Percentiles rank a stretch among this genome's conserved stretches.
Evolutionary conservation across 2,797 vertebrate species (phyloP).

Genomic region (Xyrichtys novacula): DNA sequence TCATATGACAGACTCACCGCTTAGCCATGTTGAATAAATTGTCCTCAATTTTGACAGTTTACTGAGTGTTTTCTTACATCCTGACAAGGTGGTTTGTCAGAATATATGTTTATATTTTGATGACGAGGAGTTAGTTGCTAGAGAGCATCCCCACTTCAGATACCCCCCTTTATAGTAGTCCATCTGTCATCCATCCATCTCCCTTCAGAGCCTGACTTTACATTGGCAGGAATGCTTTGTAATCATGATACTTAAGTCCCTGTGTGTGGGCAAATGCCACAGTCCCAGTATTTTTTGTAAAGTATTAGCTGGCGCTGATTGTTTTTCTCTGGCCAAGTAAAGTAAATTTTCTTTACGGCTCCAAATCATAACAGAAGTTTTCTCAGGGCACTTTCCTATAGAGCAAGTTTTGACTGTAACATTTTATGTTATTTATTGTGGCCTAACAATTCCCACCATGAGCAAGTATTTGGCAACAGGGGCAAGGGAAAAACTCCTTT

Average conservation of each 20-base stretch:
- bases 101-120: no score
- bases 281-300: no score
- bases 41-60: no score
- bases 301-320: neutral
- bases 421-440: neutral
- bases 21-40: no score
- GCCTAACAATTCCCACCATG: conserved; percentile 3
- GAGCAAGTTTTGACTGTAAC: neutral
- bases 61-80: no score
- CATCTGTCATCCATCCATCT: neutral
- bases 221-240: neutral
- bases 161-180: neutral
- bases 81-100: no score
- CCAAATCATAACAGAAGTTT: neutral
- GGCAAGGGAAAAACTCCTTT: neutral
- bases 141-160: no score
- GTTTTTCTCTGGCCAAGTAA: neutral
- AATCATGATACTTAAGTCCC: neutral
- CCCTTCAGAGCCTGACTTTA: neutral
- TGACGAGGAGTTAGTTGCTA: no score
- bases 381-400: neutral
- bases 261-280: neutral
- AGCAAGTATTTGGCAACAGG: neutral
- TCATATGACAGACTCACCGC: no score
- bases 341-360: neutral